A percentile compares a stretch with the other conserved stretches of the same genome.
Evolutionary conservation across 1,140 invertebrate genomes (phyloP).

Genomic region (Drosophila persimilis): DNA sequence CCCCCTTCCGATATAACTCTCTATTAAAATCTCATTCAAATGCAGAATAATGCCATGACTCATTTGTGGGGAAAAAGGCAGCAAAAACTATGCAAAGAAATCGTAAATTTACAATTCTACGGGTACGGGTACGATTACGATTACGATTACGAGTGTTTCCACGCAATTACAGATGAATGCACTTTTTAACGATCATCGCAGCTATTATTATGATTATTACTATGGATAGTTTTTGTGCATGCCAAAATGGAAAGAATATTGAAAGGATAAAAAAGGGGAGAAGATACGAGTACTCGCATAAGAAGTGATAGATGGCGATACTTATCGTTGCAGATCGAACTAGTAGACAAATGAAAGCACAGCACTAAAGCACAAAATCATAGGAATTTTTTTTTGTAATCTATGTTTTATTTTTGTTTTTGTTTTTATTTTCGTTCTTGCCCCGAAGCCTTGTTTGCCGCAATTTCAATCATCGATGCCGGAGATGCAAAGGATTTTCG

Average conservation of each 20-base stretch:
- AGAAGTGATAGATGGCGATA: no score
- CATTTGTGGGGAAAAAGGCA: conserved; percentile 30
- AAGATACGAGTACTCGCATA: no score
- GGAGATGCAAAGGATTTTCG: conserved; percentile 17
- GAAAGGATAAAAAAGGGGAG: no score
- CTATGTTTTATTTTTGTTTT: no score
- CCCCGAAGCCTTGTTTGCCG: conserved; percentile 3
- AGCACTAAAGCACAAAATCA: conserved; percentile 7
- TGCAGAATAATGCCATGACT: conserved; percentile 35
- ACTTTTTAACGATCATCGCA: conserved; percentile 40
- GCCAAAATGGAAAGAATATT: background rate
- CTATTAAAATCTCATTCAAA: conserved; percentile 50
- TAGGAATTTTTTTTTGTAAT: background rate
- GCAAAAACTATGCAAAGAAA: conserved; percentile 23
- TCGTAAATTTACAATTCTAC: conserved; percentile 57
- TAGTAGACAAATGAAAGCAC: conserved; percentile 45
- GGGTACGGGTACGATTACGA: no score
- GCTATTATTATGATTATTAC: conserved; percentile 47
- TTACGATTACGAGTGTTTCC: conserved; percentile 25
- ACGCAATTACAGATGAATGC: conserved; percentile 50
- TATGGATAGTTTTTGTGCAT: conserved; percentile 14
- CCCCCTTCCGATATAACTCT: conserved; percentile 26
- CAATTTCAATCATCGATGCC: conserved; percentile 21
- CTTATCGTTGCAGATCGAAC: background rate
- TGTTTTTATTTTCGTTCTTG: background rate